These are phyloP conservation scores for Zeus faber DNA, from an alignment of 2,113 vertebrate genomes.

Conservation along the genomic window DNA sequence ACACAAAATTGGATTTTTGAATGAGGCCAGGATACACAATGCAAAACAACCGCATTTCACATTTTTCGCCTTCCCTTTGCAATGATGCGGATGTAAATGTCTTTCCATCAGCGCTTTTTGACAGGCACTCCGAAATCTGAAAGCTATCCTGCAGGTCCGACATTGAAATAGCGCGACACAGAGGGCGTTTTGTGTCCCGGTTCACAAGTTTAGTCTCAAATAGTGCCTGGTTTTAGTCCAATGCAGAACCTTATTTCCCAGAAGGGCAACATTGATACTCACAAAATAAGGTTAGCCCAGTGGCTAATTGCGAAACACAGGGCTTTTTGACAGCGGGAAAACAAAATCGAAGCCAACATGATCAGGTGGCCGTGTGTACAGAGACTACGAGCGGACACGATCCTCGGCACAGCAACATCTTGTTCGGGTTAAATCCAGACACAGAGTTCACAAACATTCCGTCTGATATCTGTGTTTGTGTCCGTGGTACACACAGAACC, in stretches of 20 bases:
- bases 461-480: background rate
- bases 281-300: constrained; percentile 1
- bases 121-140: no score
- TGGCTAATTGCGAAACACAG: constrained; percentile 2
- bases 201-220: background rate
- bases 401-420: no score
- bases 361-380: no score
- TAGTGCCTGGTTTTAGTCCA: background rate
- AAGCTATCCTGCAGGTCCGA: no score
- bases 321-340: background rate
- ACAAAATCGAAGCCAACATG: background rate
- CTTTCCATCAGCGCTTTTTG: no score
- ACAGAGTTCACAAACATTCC: background rate
- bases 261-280: background rate
- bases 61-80: no score
- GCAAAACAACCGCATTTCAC: no score
- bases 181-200: background rate
- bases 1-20: no score
- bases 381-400: background rate
- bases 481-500: background rate
- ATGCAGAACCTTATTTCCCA: background rate
- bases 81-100: no score
- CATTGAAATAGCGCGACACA: no score
- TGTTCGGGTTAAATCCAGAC: background rate
- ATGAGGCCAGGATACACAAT: no score